Base-by-base conservation (phyloP, 2,888 invertebrate species). In the Bhutanitis thaidina region DNA sequence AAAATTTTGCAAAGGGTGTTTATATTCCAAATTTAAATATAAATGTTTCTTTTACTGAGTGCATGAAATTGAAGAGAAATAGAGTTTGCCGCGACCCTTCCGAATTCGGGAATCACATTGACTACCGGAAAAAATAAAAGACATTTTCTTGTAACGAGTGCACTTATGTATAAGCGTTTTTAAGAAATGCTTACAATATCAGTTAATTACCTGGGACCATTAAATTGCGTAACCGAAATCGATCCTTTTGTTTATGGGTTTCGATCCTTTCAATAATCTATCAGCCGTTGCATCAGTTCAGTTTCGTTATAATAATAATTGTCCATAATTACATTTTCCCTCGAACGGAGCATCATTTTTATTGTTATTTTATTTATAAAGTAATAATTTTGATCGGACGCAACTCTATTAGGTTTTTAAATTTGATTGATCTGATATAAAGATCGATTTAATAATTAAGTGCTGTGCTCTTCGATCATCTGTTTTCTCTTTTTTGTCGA, bases 351-450 rank as follows among this genome's bases (percentile, higher is more conserved):
- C 86, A 82, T 87, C 88, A 71, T 78, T 89, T 88, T 89, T 89
- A 89, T 89, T 89, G 88, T 87, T 89, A 89, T 89, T 89, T 89
- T 89, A 89, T 89, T 89, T 89, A 89, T 88, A 88, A 88, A 86
- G 84, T 88, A 83, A 85, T 87, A 86, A 84, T 87, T 87, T 83
- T 83, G 80, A 73, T 77, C 77, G 77, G 74, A 71, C 80, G 77
- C 78, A 80, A 83, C 74, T 81, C 79, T 80, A 88, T 87, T 84
- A 82, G 76, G 81, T 83, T 86, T 58, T 87, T 80, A 83, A 88
- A 86, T 87, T 87, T 88, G 89, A 89, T 89, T 89, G 85, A 88
- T 88, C 87, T 84, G 86, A 88, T 86, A 85, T 81, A 80, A 86
- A 84, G 80, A 87, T 86, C 87, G 81, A 85, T 85, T 89, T 86